These are phyloP conservation scores for Andrena chrysosceles DNA, from an alignment of 2,888 invertebrate genomes.

Conservation along the genomic window DNA sequence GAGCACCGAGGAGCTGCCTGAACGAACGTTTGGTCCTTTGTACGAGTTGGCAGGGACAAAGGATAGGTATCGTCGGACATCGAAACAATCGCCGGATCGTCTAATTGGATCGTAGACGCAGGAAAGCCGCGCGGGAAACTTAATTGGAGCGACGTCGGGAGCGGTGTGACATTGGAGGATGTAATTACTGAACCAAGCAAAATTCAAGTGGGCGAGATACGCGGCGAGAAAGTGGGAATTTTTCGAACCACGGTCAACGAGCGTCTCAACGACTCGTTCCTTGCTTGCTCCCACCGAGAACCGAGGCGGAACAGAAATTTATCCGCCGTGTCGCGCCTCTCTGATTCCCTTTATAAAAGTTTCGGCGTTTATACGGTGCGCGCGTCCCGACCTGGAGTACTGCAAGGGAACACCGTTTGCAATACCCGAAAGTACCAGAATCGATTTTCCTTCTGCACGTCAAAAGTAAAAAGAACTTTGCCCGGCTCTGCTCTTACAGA, in stretches of 20 bases:
- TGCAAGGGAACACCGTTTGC: background rate
- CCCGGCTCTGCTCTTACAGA: slow-evolving; percentile 15
- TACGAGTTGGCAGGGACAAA: slow-evolving; percentile 24
- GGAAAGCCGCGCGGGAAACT: slow-evolving; percentile 31
- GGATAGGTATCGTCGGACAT: slow-evolving; percentile 44
- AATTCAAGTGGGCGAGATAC: slow-evolving; percentile 6
- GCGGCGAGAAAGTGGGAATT: slow-evolving; percentile 12
- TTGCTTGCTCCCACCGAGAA: background rate
- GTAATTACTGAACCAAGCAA: slow-evolving; percentile 45
- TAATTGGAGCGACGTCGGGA: slow-evolving; percentile 50
- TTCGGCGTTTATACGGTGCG: slow-evolving; percentile 12
- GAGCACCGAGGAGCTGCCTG: background rate
- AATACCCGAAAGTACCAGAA: background rate
- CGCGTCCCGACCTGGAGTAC: background rate
- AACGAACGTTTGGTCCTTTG: slow-evolving; percentile 4
- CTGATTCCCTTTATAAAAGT: background rate
- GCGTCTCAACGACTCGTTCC: background rate
- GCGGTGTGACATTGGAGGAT: slow-evolving; percentile 39
- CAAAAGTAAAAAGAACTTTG: slow-evolving; percentile 40
- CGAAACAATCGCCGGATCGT: slow-evolving; percentile 50
- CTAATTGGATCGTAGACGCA: slow-evolving; percentile 56
- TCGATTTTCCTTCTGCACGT: slow-evolving; percentile 49
- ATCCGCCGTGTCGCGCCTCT: slow-evolving; percentile 1
- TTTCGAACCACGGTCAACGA: slow-evolving; percentile 23
- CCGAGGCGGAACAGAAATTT: background rate